Conservation (phyloP, 2,113 vertebrate genomes). For the Desmodus rotundus region DNA sequence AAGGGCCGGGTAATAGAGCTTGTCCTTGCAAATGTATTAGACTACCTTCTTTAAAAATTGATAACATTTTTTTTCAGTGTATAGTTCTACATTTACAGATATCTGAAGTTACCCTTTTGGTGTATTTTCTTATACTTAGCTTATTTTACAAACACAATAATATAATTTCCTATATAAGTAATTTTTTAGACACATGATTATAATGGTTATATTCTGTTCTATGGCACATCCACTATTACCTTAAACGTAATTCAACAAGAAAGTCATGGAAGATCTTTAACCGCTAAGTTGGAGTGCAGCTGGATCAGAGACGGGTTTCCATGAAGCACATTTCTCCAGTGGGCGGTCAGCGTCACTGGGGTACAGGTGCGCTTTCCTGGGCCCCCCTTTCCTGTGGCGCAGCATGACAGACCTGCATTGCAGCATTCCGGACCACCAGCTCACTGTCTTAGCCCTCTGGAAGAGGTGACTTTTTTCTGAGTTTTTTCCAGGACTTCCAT, state of each 20-base stretch:
- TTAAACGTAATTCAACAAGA: not conserved
- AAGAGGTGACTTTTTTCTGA: not conserved
- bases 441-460: not conserved
- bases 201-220: not conserved
- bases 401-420: fast-evolving
- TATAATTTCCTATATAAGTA: not conserved
- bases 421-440: no score
- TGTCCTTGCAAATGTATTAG: not conserved
- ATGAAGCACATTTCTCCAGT: fast-evolving
- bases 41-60: not conserved
- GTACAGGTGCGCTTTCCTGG: not conserved
- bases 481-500: not conserved
- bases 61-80: not conserved
- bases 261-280: not conserved
- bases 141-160: not conserved
- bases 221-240: not conserved
- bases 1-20: not conserved
- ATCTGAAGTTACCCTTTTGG: not conserved
- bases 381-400: not conserved
- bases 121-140: not conserved
- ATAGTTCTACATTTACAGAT: not conserved
- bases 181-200: not conserved
- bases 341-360: not conserved
- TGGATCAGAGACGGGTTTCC: not conserved
- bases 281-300: not conserved